phyloP scores from a whole-genome alignment of 1,140 invertebrate genomes.

The Bombus affinis region DNA sequence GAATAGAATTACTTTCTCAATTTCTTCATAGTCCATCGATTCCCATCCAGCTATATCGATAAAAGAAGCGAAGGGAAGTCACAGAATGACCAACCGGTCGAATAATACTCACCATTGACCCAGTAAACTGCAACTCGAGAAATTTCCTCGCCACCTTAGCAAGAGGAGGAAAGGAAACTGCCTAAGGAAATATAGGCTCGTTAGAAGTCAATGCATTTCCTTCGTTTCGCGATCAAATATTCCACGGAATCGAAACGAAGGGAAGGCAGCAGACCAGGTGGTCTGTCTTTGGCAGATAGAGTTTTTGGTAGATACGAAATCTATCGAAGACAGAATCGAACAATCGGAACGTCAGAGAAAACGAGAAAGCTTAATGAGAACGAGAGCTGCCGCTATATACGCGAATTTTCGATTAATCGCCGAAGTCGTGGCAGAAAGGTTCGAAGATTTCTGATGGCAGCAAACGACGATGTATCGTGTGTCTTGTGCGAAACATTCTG shows the following conservation, averaged over 20 bases:
- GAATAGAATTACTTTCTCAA: background rate
- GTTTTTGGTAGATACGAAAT: no score
- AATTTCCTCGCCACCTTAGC: background rate
- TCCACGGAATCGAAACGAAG: background rate
- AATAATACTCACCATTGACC: background rate
- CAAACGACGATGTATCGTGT: no score
- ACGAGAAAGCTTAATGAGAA: background rate
- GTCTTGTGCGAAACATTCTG: no score
- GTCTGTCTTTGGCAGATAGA: no score
- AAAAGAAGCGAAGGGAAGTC: background rate
- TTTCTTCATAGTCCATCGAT: background rate
- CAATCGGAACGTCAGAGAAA: background rate
- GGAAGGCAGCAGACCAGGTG: no score
- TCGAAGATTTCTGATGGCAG: no score
- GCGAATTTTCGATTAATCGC: constrained; percentile 4
- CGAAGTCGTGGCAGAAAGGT: no score
- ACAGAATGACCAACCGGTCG: no score
- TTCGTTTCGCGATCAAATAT: background rate
- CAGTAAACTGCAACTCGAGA: background rate
- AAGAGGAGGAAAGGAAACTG: background rate
- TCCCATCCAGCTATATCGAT: background rate
- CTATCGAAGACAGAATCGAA: no score
- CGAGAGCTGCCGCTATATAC: no score
- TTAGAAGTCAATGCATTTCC: background rate
- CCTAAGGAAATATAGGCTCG: background rate